Evolutionary conservation across 2,113 vertebrate genomes (phyloP).

Genomic region (Dromiciops gliroides): DNA sequence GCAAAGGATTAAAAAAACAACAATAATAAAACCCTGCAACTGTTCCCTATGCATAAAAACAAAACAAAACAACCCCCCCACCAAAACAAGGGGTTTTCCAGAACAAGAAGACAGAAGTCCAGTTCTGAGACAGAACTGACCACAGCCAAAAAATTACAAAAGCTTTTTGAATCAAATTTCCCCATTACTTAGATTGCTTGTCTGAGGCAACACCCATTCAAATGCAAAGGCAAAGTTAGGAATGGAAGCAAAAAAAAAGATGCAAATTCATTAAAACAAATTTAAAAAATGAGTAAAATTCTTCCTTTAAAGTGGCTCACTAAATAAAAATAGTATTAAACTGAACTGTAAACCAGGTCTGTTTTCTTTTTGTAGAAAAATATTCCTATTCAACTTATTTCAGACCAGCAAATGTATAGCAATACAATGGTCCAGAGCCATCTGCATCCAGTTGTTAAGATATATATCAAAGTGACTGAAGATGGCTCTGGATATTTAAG

Average conservation of each 20-base stretch:
- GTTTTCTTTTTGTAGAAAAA: not conserved
- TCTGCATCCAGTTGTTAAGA: too few relatives aligned
- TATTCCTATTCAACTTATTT: not conserved
- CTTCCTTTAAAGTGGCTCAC: not conserved
- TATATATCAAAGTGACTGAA: too few relatives aligned
- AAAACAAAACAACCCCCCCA: not conserved
- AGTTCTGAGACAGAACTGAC: not conserved
- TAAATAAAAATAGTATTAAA: not conserved
- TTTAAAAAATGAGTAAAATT: not conserved
- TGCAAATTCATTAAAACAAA: not conserved
- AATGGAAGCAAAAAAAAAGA: not conserved
- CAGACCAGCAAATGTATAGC: not conserved
- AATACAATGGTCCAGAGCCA: not conserved
- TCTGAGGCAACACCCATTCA: not conserved
- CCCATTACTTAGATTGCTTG: not conserved
- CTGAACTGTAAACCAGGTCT: too few relatives aligned
- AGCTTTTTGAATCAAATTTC: not conserved
- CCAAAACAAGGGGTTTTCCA: not conserved
- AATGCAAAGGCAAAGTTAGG: not conserved
- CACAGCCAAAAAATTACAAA: not conserved
- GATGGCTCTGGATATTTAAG: too few relatives aligned
- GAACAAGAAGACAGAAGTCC: not conserved
- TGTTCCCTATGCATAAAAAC: not conserved
- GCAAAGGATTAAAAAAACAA: not conserved
- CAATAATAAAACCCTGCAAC: not conserved